Conservation (phyloP, 1,140 invertebrate species). For the Antheraea mylitta region DNA sequence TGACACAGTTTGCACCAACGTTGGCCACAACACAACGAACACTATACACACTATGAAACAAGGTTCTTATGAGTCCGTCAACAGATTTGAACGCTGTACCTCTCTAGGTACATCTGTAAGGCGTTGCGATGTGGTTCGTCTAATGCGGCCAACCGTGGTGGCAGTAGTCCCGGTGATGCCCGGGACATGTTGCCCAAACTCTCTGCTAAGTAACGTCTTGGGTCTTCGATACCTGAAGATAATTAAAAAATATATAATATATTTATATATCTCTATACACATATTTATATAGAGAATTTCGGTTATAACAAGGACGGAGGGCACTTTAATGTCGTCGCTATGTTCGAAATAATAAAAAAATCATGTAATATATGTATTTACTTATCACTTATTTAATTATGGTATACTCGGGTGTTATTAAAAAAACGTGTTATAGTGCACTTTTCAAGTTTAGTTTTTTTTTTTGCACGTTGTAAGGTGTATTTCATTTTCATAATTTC, state of each 20-base stretch:
- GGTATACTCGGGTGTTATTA: no score
- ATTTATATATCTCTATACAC: no score
- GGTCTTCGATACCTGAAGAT: conserved; percentile 81
- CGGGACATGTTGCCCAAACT: conserved; percentile 82
- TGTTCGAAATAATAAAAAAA: no score
- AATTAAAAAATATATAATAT: neutral
- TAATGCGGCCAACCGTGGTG: conserved; percentile 59
- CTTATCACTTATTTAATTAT: no score
- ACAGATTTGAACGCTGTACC: conserved; percentile 55
- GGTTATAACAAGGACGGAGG: no score
- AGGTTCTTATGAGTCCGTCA: conserved; percentile 23
- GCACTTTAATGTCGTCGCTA: no score
- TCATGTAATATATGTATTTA: no score
- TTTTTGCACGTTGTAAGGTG: no score
- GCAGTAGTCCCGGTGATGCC: conserved; percentile 82
- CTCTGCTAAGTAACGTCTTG: conserved; percentile 86
- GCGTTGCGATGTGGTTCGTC: conserved; percentile 46
- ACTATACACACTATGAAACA: neutral
- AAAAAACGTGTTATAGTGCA: no score
- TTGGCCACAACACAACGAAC: neutral
- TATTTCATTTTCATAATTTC: no score
- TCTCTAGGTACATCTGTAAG: conserved; percentile 50
- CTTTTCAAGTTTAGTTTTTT: no score
- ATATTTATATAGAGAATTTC: no score
- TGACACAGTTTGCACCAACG: neutral